Conservation (phyloP, 92 coral and sea anemone species). For the Epizoanthus rinbou region DNA sequence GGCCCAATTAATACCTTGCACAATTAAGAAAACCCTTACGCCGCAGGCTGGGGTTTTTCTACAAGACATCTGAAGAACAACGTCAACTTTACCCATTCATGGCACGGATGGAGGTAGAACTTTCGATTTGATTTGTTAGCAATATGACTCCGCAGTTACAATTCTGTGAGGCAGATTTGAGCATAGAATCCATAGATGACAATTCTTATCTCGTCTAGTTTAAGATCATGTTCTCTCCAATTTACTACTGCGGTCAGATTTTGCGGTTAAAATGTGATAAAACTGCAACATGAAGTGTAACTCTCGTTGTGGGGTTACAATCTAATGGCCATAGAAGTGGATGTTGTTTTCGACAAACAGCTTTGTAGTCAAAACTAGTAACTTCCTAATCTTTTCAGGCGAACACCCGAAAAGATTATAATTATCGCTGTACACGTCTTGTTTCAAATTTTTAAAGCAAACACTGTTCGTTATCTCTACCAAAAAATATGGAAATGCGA, state of each 20-base stretch:
- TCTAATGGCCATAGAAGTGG: too few species aligned
- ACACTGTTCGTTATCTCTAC: too few species aligned
- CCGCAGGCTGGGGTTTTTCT: not conserved
- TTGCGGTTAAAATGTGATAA: constrained; percentile 1
- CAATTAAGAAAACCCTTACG: not conserved
- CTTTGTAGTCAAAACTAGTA: too few species aligned
- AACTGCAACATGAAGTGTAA: not conserved
- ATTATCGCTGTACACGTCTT: too few species aligned
- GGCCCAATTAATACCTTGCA: constrained; percentile 12
- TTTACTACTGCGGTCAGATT: not conserved
- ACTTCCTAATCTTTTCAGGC: too few species aligned
- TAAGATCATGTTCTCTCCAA: not conserved
- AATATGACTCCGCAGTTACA: not conserved
- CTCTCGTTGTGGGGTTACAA: too few species aligned
- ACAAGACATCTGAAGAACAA: constrained; percentile 1
- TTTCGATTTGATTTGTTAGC: not conserved
- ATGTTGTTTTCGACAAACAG: too few species aligned
- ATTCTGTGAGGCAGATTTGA: not conserved
- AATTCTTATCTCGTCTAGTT: not conserved
- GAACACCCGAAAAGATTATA: too few species aligned
- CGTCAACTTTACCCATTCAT: not conserved
- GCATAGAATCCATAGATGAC: not conserved
- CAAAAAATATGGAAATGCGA: too few species aligned
- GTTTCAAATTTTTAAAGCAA: too few species aligned
- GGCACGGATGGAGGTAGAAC: constrained; percentile 13